These are phyloP conservation scores for Crypturellus undulatus DNA, from an alignment of 2,113 vertebrate species.

Conservation along the genomic window DNA sequence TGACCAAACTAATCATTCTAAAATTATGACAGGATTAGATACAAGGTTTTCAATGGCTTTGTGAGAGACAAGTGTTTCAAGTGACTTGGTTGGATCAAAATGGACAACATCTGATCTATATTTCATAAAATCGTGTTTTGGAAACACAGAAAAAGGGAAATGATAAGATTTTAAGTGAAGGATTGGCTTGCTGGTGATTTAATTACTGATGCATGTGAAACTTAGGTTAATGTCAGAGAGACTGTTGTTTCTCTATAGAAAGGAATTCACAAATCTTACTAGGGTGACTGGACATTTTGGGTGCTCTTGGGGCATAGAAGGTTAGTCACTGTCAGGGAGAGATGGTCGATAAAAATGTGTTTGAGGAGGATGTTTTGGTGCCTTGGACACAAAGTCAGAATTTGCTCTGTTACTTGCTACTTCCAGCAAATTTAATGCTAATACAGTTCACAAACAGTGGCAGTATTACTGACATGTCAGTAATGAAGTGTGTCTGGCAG, in stretches of 20 bases:
- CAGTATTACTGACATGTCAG: background rate
- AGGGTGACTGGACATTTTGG: fast-evolving
- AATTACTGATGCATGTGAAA: background rate
- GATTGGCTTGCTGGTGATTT: background rate
- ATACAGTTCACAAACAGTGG: background rate
- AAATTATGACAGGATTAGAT: background rate
- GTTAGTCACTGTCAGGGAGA: background rate
- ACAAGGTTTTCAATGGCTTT: background rate
- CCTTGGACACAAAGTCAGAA: background rate
- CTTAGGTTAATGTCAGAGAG: background rate
- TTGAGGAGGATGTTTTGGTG: fast-evolving
- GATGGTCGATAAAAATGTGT: background rate
- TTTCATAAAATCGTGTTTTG: background rate
- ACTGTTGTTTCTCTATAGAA: background rate
- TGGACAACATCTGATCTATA: background rate
- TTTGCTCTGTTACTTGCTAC: background rate
- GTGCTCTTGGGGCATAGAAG: background rate
- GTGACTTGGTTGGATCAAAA: background rate
- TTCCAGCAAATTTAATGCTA: background rate
- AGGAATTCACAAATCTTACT: background rate
- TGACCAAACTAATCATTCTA: background rate
- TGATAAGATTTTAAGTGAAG: fast-evolving
- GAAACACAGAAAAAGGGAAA: background rate
- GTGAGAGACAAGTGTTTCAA: background rate
- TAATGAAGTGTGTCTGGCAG: background rate